These are phyloP conservation scores for Laticauda laticaudata DNA, from an alignment of 2,113 vertebrate genomes.

Conservation along the genomic window DNA sequence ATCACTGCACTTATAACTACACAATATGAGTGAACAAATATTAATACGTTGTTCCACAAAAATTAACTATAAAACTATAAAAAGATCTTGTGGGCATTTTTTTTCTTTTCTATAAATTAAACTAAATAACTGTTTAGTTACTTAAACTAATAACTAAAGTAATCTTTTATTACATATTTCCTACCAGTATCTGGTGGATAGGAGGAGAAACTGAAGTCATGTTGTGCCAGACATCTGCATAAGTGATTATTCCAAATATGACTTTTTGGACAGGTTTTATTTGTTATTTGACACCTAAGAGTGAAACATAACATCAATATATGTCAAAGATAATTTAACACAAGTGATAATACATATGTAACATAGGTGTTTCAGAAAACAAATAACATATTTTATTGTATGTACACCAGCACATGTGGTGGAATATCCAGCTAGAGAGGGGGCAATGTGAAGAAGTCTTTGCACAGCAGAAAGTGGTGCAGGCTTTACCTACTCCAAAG, in stretches of 20 bases:
- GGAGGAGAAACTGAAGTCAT: constrained; percentile 75
- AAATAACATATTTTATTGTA: neutral
- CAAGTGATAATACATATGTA: neutral
- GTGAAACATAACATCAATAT: constrained; percentile 32
- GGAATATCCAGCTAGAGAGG: neutral
- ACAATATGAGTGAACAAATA: neutral
- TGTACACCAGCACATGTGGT: neutral
- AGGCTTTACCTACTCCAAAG: neutral
- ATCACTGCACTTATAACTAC: neutral
- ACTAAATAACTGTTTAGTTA: neutral
- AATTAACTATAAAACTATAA: accelerated
- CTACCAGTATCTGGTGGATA: constrained; percentile 76
- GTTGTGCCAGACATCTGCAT: constrained; percentile 82
- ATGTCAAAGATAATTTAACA: constrained; percentile 3
- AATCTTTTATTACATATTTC: constrained; percentile 30
- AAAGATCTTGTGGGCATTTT: constrained; percentile 1
- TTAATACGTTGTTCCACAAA: neutral
- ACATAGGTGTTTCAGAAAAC: neutral
- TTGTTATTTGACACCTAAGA: constrained; percentile 82
- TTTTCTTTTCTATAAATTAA: constrained; percentile 3
- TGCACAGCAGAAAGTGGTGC: neutral
- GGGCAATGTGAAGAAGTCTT: neutral
- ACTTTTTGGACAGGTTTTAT: constrained; percentile 86
- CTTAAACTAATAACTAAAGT: neutral
- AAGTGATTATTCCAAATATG: constrained; percentile 84